A percentile compares a stretch with the other conserved stretches of the same genome.
Conservation (phyloP, 2,888 invertebrate species). For the Calephelis perditalis region DNA sequence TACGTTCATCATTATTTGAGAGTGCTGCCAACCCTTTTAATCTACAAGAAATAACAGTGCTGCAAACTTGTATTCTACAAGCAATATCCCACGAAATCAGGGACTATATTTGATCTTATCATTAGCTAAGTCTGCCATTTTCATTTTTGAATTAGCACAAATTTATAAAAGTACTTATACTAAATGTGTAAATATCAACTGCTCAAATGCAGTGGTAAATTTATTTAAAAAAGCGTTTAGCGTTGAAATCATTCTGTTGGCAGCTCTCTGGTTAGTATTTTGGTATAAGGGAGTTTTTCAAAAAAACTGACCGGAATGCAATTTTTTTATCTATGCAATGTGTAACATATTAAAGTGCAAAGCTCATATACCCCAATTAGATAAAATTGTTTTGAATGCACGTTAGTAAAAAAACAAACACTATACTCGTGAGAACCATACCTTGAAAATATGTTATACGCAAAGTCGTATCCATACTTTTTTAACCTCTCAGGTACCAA, state of each 20-base stretch:
- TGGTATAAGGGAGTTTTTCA: too few species aligned
- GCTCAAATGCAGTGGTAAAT: conserved; percentile 17
- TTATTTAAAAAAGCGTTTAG: too few species aligned
- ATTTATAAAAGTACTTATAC: conserved; percentile 18
- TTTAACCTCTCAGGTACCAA: conserved; percentile 9
- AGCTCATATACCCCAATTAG: neutral
- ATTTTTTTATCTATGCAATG: conserved; percentile 1
- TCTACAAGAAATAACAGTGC: conserved; percentile 14
- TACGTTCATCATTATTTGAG: conserved; percentile 14
- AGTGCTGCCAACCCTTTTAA: conserved; percentile 16
- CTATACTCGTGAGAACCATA: conserved; percentile 12
- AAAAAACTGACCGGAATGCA: conserved; percentile 2
- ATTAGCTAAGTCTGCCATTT: conserved; percentile 17
- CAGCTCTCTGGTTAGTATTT: conserved; percentile 14
- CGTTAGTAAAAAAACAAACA: conserved; percentile 12
- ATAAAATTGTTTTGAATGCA: conserved; percentile 5
- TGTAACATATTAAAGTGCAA: neutral
- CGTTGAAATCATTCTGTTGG: too few species aligned
- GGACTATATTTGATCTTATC: conserved; percentile 16
- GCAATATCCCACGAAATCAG: conserved; percentile 17
- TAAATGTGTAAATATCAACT: conserved; percentile 17
- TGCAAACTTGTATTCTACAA: conserved; percentile 13
- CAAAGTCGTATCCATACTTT: conserved; percentile 12
- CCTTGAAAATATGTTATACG: conserved; percentile 12
- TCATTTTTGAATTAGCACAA: conserved; percentile 16